Percentiles rank a stretch among this genome's conserved stretches.
Evolutionary conservation across 2,113 vertebrate genomes (phyloP).

Genomic region (Sturnira hondurensis): DNA sequence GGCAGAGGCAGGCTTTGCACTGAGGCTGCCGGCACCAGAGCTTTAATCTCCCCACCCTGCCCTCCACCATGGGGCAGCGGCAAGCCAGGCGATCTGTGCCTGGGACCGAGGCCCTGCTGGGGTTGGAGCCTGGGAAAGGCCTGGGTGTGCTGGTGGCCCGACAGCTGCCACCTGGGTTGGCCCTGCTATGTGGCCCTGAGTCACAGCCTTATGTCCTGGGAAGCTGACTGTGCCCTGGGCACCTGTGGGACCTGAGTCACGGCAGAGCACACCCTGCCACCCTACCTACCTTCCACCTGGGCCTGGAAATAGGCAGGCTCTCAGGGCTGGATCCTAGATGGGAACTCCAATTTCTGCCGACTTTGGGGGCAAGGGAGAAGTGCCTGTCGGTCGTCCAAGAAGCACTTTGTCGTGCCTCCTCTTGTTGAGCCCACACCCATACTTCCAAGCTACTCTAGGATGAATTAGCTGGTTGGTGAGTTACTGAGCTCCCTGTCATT

Average conservation of each 20-base stretch:
- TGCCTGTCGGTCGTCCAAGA: background rate
- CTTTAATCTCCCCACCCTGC: background rate
- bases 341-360: background rate
- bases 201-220: constrained; percentile 58
- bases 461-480: background rate
- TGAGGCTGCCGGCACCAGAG: background rate
- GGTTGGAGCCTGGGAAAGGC: constrained; percentile 7
- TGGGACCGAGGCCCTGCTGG: background rate
- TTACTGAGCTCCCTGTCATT: background rate
- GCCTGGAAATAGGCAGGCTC: background rate
- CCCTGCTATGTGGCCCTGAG: constrained; percentile 49
- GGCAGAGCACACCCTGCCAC: constrained; percentile 6
- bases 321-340: background rate
- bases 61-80: background rate
- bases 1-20: background rate
- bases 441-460: background rate
- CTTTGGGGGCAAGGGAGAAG: background rate
- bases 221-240: constrained; percentile 45
- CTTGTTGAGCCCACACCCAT: background rate
- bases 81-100: background rate
- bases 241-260: constrained; percentile 38
- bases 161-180: constrained; percentile 63
- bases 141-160: constrained; percentile 28
- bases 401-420: background rate
- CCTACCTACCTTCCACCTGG: background rate